Conservation (phyloP, 2,797 vertebrate genomes). For the Notoglanidium macrostoma region DNA sequence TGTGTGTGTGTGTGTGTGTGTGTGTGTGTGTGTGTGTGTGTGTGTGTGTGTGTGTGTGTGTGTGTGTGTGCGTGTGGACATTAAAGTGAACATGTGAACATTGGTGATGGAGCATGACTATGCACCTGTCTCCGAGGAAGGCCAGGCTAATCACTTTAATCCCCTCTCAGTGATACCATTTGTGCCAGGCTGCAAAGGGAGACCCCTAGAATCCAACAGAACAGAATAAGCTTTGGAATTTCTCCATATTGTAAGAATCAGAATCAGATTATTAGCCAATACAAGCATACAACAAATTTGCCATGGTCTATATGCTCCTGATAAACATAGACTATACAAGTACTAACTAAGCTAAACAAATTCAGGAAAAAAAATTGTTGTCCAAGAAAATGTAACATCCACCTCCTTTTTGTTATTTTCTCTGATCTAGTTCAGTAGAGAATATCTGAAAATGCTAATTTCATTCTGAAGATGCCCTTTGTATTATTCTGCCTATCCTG, state of each 20-base stretch:
- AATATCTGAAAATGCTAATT: not conserved
- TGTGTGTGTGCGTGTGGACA: not conserved
- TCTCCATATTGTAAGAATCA: conserved; percentile 45
- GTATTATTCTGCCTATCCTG: conserved; percentile 62
- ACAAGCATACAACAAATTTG: too few relatives aligned
- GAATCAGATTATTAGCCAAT: too few relatives aligned
- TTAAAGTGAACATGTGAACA: not conserved
- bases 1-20: not conserved
- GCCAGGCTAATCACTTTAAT: conserved; percentile 64
- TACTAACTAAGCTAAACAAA: too few relatives aligned
- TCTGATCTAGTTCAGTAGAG: conserved; percentile 51
- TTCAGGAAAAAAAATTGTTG: not conserved
- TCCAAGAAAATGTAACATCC: not conserved
- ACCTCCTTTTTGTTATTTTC: conserved; percentile 46
- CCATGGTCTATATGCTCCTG: too few relatives aligned
- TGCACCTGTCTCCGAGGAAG: conserved; percentile 70
- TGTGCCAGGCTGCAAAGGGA: conserved; percentile 26
- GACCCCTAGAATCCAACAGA: not conserved
- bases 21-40: too few relatives aligned
- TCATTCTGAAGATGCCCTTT: conserved; percentile 44
- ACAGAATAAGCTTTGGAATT: conserved; percentile 30
- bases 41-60: too few relatives aligned
- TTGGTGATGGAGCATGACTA: conserved; percentile 54
- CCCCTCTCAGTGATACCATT: conserved; percentile 56
- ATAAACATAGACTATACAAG: too few relatives aligned